phyloP scores from a whole-genome alignment of 2,888 invertebrate species.

The Campopleginae sp. region DNA sequence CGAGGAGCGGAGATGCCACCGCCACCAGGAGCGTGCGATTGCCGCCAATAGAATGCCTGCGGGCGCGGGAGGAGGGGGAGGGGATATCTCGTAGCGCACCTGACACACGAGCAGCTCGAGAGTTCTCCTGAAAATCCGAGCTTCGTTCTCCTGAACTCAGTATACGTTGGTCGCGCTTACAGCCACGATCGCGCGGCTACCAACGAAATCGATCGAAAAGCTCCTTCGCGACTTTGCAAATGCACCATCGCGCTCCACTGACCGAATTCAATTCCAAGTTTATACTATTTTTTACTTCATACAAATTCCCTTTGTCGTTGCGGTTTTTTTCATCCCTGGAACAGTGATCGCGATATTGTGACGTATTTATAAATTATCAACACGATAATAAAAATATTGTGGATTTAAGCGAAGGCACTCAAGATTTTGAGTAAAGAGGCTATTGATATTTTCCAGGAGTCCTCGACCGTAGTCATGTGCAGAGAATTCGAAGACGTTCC shows the following conservation, averaged over 20 bases:
- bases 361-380: neutral
- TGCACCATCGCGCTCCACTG: constrained; percentile 24
- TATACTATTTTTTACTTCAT: neutral
- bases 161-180: constrained; percentile 71
- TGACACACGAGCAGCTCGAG: constrained; percentile 68
- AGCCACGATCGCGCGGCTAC: constrained; percentile 65
- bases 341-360: constrained; percentile 41
- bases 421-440: constrained; percentile 1
- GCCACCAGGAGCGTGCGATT: constrained; percentile 54
- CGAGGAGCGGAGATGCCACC: constrained; percentile 23
- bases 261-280: constrained; percentile 11
- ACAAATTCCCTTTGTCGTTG: neutral
- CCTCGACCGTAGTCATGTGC: constrained; percentile 12
- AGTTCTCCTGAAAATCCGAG: constrained; percentile 75
- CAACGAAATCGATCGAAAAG: constrained; percentile 53
- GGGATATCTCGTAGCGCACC: constrained; percentile 70
- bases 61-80: constrained; percentile 9
- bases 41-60: constrained; percentile 39
- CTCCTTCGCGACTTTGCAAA: constrained; percentile 24
- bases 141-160: constrained; percentile 72
- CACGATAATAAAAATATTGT: neutral
- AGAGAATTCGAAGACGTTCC: constrained; percentile 46
- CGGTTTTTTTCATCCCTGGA: neutral
- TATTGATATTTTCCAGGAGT: neutral
- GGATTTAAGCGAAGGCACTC: neutral